Evolutionary conservation across 2,797 vertebrate species (phyloP), one percentile per base, ranked within the genome.

Genomic region (Hozukius guyotensis): DNA sequence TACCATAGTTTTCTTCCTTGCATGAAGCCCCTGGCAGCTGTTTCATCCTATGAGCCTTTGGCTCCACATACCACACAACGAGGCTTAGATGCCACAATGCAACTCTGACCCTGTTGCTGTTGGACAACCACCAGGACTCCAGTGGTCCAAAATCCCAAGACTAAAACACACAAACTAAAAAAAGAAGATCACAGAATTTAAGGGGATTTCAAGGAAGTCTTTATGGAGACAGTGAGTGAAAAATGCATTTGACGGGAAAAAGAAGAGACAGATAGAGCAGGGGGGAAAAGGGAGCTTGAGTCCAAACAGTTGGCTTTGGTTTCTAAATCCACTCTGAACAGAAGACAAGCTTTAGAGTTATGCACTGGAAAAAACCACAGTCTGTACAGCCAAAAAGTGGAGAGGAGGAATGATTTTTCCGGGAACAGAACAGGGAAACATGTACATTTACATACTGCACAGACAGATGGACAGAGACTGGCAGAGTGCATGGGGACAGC

Each of bases 321-420:
- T 92, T 85, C 87, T 82, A 84, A 92, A 88, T 93, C 89, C 90
- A 88, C 91, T 92, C 83, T 60, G 81, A 92, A 90, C 84, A 93
- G 88, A 93, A 83, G 90, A 92, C 87, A 86, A 90, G 90, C 89
- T 89, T 93, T 85, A 87, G 90, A 93, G 87, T 88, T 91, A 89
- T 93, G 93, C 56, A 61, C 86, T 93, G 91, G 92, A 92, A 93
- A 94, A 95, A 95, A 92, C 73, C 89, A 68, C 84, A 80, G 83
- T 76, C 84, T 88, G 87, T 82, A 71, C 89, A 87, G 90, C 95
- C 93, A 94, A 90, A 83, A 88, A 86, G 71, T 73, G 73, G 78
- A 90, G 85, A 83, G 85, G 74, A 87, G 71, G 83, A 91, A 91
- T 59, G 38, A 65, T 65, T 86, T 91, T 94, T 92, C 85, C 22